phyloP scores from a whole-genome alignment of 2,113 vertebrate species.

The Myxocyprinus asiaticus region DNA sequence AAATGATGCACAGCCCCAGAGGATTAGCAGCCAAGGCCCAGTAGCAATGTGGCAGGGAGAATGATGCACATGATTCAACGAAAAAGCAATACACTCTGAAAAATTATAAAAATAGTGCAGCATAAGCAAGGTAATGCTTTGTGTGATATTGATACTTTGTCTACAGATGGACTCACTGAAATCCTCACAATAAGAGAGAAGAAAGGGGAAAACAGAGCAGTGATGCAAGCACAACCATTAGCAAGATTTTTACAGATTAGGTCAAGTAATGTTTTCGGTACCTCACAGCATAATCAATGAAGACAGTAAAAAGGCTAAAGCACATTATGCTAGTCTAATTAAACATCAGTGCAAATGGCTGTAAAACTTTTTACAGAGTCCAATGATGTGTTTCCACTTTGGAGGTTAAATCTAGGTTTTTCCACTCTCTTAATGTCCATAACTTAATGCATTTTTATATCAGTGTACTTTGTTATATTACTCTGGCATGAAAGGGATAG shows the following conservation, averaged over 20 bases:
- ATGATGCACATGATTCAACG: constrained; percentile 19
- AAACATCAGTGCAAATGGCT: background rate
- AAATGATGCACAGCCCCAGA: constrained; percentile 59
- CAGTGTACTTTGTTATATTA: too few species aligned
- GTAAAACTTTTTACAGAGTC: background rate
- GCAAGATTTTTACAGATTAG: constrained; percentile 33
- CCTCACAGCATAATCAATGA: constrained; percentile 25
- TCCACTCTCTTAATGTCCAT: too few species aligned
- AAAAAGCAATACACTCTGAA: constrained; percentile 33
- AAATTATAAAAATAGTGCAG: constrained; percentile 33
- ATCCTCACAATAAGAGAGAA: background rate
- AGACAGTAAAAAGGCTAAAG: constrained; percentile 12
- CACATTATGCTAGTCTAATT: background rate
- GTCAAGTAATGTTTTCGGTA: constrained; percentile 41
- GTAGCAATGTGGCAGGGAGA: background rate
- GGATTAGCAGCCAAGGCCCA: constrained; percentile 40
- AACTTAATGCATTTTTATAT: too few species aligned
- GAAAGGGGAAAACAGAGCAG: constrained; percentile 23
- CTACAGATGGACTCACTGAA: background rate
- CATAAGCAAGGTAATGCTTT: constrained; percentile 35
- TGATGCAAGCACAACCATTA: constrained; percentile 33
- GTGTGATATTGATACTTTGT: constrained; percentile 34
- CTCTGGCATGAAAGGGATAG: too few species aligned
- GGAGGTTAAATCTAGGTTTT: too few species aligned
- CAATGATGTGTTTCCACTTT: too few species aligned